Conservation (phyloP, 2,113 vertebrate species). For the Lepisosteus oculatus region DNA sequence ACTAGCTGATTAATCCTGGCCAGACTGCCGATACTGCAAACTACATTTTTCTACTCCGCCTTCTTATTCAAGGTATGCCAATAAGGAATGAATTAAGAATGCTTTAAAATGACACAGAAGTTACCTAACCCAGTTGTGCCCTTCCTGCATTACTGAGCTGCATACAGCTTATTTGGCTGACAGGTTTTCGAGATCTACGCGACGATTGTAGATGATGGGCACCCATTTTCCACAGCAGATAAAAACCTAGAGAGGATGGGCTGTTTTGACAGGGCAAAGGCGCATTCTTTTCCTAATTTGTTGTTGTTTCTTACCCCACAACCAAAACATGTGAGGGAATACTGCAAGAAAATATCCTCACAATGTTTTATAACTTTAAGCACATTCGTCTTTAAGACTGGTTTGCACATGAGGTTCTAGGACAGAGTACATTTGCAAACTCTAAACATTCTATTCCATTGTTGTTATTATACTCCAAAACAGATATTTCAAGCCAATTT, state of each 20-base stretch:
- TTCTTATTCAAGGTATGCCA: background rate
- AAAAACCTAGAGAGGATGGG: background rate
- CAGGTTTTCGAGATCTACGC: constrained; percentile 3
- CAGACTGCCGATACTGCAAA: background rate
- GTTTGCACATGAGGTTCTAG: too few species aligned
- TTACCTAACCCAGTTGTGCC: too few species aligned
- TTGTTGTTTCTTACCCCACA: too few species aligned
- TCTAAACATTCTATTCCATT: too few species aligned
- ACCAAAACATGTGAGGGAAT: too few species aligned
- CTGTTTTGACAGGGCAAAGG: background rate
- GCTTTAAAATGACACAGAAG: constrained; percentile 3
- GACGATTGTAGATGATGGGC: background rate
- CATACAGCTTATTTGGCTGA: background rate
- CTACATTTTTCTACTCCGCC: background rate
- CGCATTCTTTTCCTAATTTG: background rate
- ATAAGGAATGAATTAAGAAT: background rate
- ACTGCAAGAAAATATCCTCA: too few species aligned
- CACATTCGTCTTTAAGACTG: too few species aligned
- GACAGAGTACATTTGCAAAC: too few species aligned
- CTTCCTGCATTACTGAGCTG: background rate
- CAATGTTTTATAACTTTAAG: too few species aligned
- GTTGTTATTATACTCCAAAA: too few species aligned
- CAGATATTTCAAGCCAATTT: too few species aligned
- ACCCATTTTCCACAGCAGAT: background rate
- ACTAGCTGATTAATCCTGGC: background rate